Evolutionary conservation across 2,888 invertebrate species (phyloP), one percentile per base, ranked within the genome.

Genomic region (Litoditis marina): DNA sequence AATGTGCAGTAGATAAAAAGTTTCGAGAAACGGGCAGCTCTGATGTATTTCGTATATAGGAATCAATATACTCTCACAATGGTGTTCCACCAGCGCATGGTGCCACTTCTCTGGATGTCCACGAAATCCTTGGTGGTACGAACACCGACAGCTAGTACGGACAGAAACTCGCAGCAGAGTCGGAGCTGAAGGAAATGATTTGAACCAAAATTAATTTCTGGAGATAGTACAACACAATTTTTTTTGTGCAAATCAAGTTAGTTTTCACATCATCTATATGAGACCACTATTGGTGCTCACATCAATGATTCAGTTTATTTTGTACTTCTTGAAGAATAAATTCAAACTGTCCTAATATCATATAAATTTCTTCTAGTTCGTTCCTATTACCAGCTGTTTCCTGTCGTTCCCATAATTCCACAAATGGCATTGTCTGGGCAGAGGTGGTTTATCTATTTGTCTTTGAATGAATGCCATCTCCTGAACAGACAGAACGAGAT

Each of bases 61-160:
- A 19, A 11, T 42, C 28, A n/a, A 5, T 3, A 52, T 19, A 46
- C 16, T 5, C 61, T 54, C 25, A 75, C 76, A 28, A 74, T 74
- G 0, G 73, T 67, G 2, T 62, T 65, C 74, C 76, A 71, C 75
- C 76, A 78, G 19, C 76, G 61, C 50, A 49, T 68, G 31, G 61
- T 49, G n/a, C 78, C 76, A 32, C 74, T 73, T 22, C 68, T 65
- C 28, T 71, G 66, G 13, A 75, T 71, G 30, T 78, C 78, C 5
- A 72, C 59, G 5, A 65, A 46, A 44, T 76, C 75, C 53, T 68
- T 69, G 46, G 65, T 62, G 11, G 69, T 65, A 52, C 73, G 52
- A 8, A 77, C 44, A 8, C 69, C 52, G 19, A 75, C 74, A 8
- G 71, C 68, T 16, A 74, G 8, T 0, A 78, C 44, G 3, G 76